phyloP scores from a whole-genome alignment of 2,113 vertebrate species.

The Calyptomena viridis region DNA sequence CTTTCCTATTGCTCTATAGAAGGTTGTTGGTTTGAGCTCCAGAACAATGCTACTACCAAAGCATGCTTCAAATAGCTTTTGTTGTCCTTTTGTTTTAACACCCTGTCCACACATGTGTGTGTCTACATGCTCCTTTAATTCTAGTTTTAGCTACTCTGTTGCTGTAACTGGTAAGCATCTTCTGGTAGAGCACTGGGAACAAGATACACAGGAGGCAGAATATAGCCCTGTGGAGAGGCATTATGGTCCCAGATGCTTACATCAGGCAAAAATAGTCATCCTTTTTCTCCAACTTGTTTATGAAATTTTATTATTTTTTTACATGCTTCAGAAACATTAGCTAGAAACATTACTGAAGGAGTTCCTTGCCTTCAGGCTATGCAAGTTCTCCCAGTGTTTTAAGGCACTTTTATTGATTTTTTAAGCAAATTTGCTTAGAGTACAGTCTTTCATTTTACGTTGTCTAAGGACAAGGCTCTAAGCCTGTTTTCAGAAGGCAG shows the following conservation, averaged over 20 bases:
- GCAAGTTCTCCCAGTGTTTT: slow-evolving; percentile 36
- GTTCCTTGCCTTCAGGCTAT: slow-evolving; percentile 23
- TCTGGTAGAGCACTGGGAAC: neutral
- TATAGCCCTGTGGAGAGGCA: neutral
- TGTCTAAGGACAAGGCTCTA: neutral
- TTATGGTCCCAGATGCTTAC: neutral
- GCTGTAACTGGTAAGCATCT: neutral
- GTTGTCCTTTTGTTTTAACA: slow-evolving; percentile 12
- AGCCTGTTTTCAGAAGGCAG: neutral
- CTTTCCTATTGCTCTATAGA: slow-evolving; percentile 10
- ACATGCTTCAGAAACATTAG: slow-evolving; percentile 8
- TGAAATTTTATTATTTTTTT: neutral
- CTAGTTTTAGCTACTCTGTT: neutral
- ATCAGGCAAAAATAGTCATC: neutral
- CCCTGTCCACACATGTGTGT: neutral
- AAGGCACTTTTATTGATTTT: slow-evolving; percentile 44
- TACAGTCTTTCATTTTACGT: neutral
- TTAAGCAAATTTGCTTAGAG: slow-evolving; percentile 40
- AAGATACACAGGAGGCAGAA: neutral
- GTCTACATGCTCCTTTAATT: neutral
- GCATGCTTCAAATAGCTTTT: neutral
- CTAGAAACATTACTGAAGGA: slow-evolving; percentile 2
- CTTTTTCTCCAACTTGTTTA: neutral
- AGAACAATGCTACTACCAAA: neutral
- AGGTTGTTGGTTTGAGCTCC: neutral